A percentile compares a stretch with the other conserved stretches of the same genome.
Evolutionary conservation across 2,797 vertebrate species (phyloP).

Genomic region (Anas georgica): DNA sequence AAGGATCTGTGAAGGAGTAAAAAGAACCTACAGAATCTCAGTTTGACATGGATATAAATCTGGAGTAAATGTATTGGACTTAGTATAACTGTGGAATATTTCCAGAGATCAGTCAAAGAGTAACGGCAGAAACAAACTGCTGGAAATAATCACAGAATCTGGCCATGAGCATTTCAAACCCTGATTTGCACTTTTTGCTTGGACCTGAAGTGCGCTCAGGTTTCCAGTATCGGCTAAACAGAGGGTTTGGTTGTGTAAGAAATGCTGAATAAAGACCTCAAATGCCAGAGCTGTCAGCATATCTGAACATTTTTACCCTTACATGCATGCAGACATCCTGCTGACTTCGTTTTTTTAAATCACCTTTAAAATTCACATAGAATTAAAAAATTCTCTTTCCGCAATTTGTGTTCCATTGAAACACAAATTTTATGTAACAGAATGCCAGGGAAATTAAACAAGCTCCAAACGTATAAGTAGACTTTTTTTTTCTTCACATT

Average conservation of each 20-base stretch:
- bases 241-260: background rate
- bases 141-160: background rate
- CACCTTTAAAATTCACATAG: background rate
- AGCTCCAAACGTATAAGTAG: background rate
- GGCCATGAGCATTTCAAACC: background rate
- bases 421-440: background rate
- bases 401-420: background rate
- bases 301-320: background rate
- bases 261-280: conserved; percentile 20
- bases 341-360: conserved; percentile 8
- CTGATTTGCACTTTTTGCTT: background rate
- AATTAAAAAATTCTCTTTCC: background rate
- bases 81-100: background rate
- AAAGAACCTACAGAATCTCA: background rate
- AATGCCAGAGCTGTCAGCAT: background rate
- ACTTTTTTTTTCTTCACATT: background rate
- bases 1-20: background rate
- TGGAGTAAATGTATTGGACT: background rate
- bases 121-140: background rate
- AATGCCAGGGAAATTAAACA: background rate
- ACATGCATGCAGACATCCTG: background rate
- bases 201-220: background rate
- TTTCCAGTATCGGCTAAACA: background rate
- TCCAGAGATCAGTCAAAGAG: background rate
- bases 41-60: background rate